A percentile compares a stretch with the other conserved stretches of the same genome.
These are phyloP conservation scores for Eriosoma lanigerum DNA, from an alignment of 1,140 invertebrate genomes.

Conservation along the genomic window DNA sequence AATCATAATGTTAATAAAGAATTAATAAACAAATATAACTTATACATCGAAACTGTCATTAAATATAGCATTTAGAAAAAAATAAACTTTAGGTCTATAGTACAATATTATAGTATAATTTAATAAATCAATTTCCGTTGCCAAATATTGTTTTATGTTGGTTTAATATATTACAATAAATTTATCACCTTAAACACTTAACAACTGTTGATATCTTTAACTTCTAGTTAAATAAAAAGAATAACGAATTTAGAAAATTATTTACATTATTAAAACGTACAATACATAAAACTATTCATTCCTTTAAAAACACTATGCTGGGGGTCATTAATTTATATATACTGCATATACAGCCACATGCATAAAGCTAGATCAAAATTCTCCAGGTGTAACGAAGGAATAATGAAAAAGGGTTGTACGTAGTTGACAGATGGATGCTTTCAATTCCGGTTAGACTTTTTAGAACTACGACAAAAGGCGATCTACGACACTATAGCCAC, in stretches of 20 bases:
- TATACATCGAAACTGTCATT: not conserved
- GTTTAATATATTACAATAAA: too few relatives aligned
- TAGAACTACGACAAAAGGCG: conserved; percentile 19
- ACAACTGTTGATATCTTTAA: not conserved
- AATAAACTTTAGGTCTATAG: not conserved
- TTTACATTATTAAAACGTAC: not conserved
- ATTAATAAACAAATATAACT: too few relatives aligned
- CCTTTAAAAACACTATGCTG: conserved; percentile 3
- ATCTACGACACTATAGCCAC: conserved; percentile 35
- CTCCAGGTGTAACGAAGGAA: conserved; percentile 48
- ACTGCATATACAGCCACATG: not conserved
- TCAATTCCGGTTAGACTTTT: conserved; percentile 50
- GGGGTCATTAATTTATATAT: conserved; percentile 22
- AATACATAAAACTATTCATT: not conserved
- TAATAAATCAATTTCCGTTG: not conserved
- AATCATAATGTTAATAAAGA: too few relatives aligned
- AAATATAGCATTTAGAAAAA: not conserved
- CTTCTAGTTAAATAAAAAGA: not conserved
- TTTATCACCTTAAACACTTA: too few relatives aligned
- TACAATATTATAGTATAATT: not conserved
- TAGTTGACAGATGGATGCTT: conserved; percentile 43
- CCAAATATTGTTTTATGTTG: not conserved
- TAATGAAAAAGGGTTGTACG: conserved; percentile 37
- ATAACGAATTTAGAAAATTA: not conserved
- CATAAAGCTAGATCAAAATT: conserved; percentile 41